Evolutionary conservation across 2,888 invertebrate genomes (phyloP).

Genomic region (Eremobia ochroleuca): DNA sequence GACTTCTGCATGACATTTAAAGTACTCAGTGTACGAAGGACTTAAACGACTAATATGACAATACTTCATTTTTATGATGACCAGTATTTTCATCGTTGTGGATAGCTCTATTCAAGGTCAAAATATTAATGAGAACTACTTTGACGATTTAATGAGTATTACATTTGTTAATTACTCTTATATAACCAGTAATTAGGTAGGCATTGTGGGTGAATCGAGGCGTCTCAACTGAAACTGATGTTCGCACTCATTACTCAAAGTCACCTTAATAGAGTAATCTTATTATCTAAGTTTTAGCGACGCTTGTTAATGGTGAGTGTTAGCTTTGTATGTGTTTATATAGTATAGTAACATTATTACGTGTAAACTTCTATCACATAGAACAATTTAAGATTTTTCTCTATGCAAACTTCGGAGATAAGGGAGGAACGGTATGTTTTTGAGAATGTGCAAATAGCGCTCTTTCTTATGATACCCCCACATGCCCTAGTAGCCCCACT

Average conservation of each 20-base stretch:
- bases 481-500: too few relatives aligned
- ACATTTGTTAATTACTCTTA: constrained; percentile 18
- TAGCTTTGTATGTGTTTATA: constrained; percentile 7
- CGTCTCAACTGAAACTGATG: constrained; percentile 63
- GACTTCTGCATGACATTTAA: neutral
- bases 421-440: too few relatives aligned
- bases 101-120: neutral
- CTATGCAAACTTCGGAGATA: too few relatives aligned
- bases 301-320: constrained; percentile 12
- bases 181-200: constrained; percentile 57
- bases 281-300: constrained; percentile 54
- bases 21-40: neutral
- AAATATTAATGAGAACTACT: neutral
- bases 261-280: constrained; percentile 53
- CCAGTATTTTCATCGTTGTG: neutral
- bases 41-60: neutral
- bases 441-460: too few relatives aligned
- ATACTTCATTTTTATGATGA: too few relatives aligned
- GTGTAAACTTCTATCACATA: too few relatives aligned
- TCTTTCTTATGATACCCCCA: too few relatives aligned
- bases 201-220: constrained; percentile 51
- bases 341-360: neutral
- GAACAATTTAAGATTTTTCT: too few relatives aligned
- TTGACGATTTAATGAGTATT: neutral
- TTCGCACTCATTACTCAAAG: constrained; percentile 65